These are phyloP conservation scores for Lymantria dispar DNA, from an alignment of 2,888 invertebrate species.

Conservation along the genomic window DNA sequence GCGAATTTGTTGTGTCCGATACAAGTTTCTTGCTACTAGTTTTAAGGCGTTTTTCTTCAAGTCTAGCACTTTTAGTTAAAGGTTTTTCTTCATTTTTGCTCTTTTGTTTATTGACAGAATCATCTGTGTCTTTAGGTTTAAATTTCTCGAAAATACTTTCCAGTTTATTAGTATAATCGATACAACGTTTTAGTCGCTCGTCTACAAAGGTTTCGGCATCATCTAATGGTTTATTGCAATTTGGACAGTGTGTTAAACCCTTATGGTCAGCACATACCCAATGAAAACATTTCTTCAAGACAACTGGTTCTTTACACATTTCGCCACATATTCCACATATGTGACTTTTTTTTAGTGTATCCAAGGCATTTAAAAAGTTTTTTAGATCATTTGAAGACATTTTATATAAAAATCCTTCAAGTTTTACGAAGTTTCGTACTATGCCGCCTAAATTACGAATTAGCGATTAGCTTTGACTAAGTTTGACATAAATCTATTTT, in stretches of 20 bases:
- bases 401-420: constrained; percentile 7
- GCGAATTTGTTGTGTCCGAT: constrained; percentile 32
- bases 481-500: background rate
- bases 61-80: background rate
- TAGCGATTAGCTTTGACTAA: background rate
- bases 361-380: constrained; percentile 59
- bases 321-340: constrained; percentile 59
- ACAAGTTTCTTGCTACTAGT: constrained; percentile 19
- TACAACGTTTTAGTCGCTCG: constrained; percentile 44
- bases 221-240: constrained; percentile 49
- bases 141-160: constrained; percentile 47
- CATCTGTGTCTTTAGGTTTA: constrained; percentile 20
- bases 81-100: background rate
- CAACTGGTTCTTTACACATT: constrained; percentile 62
- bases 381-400: constrained; percentile 47
- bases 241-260: constrained; percentile 52
- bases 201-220: constrained; percentile 48
- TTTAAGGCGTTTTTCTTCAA: constrained; percentile 1
- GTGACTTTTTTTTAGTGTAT: constrained; percentile 57
- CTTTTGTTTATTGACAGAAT: constrained; percentile 5
- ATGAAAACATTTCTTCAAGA: constrained; percentile 69
- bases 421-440: constrained; percentile 13
- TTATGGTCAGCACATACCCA: constrained; percentile 65
- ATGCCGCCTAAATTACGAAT: constrained; percentile 9
- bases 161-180: constrained; percentile 51